Evolutionary conservation across 2,113 vertebrate species (phyloP).

Genomic region (Balaenoptera acutorostrata): DNA sequence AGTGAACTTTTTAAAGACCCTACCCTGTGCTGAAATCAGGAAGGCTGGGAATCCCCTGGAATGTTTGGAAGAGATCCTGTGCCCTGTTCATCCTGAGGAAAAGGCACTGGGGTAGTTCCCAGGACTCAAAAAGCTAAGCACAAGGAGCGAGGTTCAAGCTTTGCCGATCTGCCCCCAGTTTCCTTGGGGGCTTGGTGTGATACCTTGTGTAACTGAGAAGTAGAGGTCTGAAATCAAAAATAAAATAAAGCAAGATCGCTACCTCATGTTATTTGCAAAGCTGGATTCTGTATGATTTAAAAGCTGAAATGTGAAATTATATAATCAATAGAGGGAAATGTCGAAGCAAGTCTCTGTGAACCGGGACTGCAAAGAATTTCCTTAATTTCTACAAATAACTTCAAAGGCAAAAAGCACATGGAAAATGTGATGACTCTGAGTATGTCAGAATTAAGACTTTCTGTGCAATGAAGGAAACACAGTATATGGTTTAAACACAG

Average conservation of each 20-base stretch:
- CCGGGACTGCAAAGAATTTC: not conserved
- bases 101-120: not conserved
- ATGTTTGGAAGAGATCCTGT: not conserved
- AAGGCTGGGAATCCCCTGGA: not conserved
- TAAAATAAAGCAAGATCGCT: not conserved
- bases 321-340: conserved; percentile 30
- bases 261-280: not conserved
- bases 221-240: not conserved
- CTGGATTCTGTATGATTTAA: not conserved
- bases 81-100: accelerated
- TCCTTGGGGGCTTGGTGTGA: no score
- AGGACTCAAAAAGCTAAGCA: not conserved
- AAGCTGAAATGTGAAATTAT: not conserved
- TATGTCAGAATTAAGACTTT: not conserved
- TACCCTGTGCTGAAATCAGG: not conserved
- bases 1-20: not conserved
- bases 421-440: not conserved
- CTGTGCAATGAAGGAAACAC: not conserved
- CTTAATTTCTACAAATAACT: conserved; percentile 30
- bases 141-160: accelerated
- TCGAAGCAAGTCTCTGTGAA: not conserved
- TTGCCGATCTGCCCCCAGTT: not conserved
- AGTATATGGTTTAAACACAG: not conserved
- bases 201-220: not conserved
- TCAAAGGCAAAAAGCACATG: conserved; percentile 15